Percentiles rank a stretch among this genome's conserved stretches.
Evolutionary conservation across 2,797 vertebrate species (phyloP).

Genomic region (Manis javanica): DNA sequence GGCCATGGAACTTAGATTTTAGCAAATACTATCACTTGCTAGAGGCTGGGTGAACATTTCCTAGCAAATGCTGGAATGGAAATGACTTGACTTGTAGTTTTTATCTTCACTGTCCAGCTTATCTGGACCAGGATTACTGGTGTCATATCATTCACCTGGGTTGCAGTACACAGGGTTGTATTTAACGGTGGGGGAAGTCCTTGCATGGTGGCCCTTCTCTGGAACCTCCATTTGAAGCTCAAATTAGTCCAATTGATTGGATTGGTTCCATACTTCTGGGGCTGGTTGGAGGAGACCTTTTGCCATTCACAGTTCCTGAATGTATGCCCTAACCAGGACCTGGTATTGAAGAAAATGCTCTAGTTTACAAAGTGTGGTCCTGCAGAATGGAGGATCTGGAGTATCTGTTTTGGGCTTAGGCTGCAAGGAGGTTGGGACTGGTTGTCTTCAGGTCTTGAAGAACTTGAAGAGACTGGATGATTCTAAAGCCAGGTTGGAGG

Average conservation of each 20-base stretch:
- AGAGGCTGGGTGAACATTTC: neutral
- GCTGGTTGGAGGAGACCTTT: conserved; percentile 58
- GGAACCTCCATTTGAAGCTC: conserved; percentile 21
- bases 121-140: conserved; percentile 11
- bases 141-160: conserved; percentile 18
- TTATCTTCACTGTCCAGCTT: conserved; percentile 49
- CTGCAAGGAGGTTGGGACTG: conserved; percentile 52
- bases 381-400: conserved; percentile 36
- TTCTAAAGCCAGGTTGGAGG: conserved; percentile 40
- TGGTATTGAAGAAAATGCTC: conserved; percentile 57
- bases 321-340: neutral
- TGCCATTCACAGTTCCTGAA: conserved; percentile 46
- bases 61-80: conserved; percentile 46
- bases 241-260: conserved; percentile 14
- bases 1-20: conserved; percentile 48
- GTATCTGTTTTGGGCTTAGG: conserved; percentile 53
- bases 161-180: conserved; percentile 20
- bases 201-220: neutral
- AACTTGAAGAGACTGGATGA: conserved; percentile 45
- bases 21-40: conserved; percentile 6
- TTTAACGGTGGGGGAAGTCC: neutral
- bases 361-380: conserved; percentile 46
- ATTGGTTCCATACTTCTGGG: conserved; percentile 34
- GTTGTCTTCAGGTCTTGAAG: conserved; percentile 45
- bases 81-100: conserved; percentile 64